Conservation (phyloP, 2,888 invertebrate species). For the Escarpia spicata region DNA sequence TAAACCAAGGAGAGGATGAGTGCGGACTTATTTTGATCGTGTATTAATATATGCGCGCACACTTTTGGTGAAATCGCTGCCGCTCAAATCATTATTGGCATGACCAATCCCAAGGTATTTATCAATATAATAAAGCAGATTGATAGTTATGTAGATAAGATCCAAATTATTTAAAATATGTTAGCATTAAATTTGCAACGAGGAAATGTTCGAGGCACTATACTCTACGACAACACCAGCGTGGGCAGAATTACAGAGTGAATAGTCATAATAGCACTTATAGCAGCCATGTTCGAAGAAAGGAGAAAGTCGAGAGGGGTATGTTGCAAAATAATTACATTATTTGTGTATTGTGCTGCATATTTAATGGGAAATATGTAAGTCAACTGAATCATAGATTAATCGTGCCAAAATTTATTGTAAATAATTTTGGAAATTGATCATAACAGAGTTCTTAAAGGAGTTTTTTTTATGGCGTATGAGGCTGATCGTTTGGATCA, state of each 20-base stretch:
- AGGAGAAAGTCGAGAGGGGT: conserved; percentile 5
- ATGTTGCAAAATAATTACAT: neutral
- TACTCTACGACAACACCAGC: neutral
- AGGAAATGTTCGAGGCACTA: neutral
- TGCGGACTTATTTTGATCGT: neutral
- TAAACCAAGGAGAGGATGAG: neutral
- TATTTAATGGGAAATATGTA: neutral
- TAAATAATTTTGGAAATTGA: neutral
- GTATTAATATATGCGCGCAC: neutral
- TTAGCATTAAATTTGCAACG: neutral
- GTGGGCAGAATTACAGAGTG: neutral
- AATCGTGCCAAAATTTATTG: neutral
- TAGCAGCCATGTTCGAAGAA: neutral
- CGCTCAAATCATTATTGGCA: neutral
- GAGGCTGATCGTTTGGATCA: neutral
- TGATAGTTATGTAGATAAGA: neutral
- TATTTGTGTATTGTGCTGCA: neutral
- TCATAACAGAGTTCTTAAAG: neutral
- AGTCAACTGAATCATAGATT: neutral
- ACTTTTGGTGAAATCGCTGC: neutral
- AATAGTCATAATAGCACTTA: neutral
- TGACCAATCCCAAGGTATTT: neutral
- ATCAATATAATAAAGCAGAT: neutral
- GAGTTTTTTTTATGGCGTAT: neutral
- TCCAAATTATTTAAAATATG: neutral